Conservation (phyloP, 2,113 vertebrate genomes). For the Thamnophis sirtalis region DNA sequence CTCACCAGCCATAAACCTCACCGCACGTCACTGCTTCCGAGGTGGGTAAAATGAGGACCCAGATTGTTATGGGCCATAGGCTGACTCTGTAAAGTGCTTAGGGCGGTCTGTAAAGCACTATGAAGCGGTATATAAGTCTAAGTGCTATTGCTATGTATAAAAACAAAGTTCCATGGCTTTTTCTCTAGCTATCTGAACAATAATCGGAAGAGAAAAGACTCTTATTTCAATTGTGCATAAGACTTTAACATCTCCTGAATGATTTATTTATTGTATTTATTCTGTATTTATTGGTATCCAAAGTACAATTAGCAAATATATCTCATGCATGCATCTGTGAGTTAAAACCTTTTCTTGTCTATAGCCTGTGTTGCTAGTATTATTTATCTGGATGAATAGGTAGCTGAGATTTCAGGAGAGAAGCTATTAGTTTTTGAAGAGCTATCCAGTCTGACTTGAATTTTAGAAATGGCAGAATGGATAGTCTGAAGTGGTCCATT, state of each 20-base stretch:
- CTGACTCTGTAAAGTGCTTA: no score
- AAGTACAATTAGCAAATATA: neutral
- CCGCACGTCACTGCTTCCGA: no score
- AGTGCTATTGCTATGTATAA: neutral
- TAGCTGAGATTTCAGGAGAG: neutral
- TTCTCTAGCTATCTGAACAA: neutral
- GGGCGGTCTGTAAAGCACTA: no score
- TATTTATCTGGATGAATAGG: neutral
- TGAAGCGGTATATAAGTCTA: no score
- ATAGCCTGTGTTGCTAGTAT: neutral
- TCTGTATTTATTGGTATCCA: neutral
- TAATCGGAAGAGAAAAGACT: neutral
- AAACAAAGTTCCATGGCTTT: neutral
- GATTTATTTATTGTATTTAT: neutral
- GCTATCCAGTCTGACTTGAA: no score
- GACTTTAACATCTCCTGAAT: neutral
- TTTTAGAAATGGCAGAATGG: neutral
- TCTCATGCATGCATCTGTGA: neutral
- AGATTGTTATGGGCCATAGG: no score
- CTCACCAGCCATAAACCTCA: no score
- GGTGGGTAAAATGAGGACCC: no score
- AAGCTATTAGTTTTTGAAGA: neutral
- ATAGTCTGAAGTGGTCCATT: neutral
- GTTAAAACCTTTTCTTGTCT: accelerated
- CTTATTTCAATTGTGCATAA: neutral